A percentile compares a stretch with the other conserved stretches of the same genome.
These are phyloP conservation scores for Chelon labrosus DNA, from an alignment of 2,797 vertebrate genomes.

Conservation along the genomic window DNA sequence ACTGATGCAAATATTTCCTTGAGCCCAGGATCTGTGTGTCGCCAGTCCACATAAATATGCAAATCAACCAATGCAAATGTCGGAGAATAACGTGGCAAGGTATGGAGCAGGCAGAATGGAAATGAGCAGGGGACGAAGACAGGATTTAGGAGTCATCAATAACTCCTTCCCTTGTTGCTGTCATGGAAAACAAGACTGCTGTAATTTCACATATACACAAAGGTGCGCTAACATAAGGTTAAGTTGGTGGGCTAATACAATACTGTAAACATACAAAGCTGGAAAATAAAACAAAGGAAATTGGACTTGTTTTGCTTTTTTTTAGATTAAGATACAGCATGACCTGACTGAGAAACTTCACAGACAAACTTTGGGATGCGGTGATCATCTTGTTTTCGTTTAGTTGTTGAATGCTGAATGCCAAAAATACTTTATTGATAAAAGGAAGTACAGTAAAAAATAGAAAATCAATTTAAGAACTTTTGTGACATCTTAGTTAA, in stretches of 20 bases:
- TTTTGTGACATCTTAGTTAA: no score
- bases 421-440: no score
- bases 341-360: no score
- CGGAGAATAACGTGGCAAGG: constrained; percentile 58
- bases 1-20: constrained; percentile 36
- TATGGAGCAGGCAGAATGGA: constrained; percentile 53
- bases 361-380: no score
- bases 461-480: no score
- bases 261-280: no score
- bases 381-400: no score
- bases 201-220: constrained; percentile 1
- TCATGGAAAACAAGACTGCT: constrained; percentile 26
- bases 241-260: no score
- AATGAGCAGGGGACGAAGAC: constrained; percentile 40
- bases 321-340: no score
- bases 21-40: constrained; percentile 1
- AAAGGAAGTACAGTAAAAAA: no score
- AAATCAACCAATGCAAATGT: constrained; percentile 73
- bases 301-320: no score
- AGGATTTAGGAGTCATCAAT: constrained; percentile 52
- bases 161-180: constrained; percentile 23
- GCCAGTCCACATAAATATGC: constrained; percentile 66
- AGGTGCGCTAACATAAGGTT: background rate
- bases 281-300: background rate
- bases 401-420: no score